Evolutionary conservation across 2,797 vertebrate genomes (phyloP), one percentile per base, ranked within the genome.

Genomic region (Poeciliopsis presidionis): DNA sequence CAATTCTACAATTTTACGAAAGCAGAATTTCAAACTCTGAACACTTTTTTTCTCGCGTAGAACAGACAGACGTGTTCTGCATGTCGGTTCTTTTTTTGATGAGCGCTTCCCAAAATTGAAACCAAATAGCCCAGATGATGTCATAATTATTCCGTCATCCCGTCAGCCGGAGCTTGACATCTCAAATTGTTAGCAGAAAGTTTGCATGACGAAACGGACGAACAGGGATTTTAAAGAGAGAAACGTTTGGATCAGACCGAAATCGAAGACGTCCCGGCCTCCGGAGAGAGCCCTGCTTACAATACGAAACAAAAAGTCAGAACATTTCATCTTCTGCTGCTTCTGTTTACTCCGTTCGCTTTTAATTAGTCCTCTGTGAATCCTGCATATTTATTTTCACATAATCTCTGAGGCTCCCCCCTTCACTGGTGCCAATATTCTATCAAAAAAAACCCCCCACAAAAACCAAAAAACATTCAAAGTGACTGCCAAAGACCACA

Each of bases 301-400:
- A 45, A 73, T 55, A 25, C 13, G 7, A 70, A 74, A 63, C 4
- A 5, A 61, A 3, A 78, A 51, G 36, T 71, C 73, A 9, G 28
- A 67, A n/a, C 43, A 25, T 30, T n/a, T 41, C 11, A 0, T 28
- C n/a, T 46, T 46, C 18, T 71, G 1, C 51, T 72, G 9, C 49
- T 81, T 76, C 74, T 43, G 22, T 74, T 84, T 63, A 63, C 2
- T 4, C 33, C 7, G n/a, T 55, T 25, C 8, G 2, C 61, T 63
- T 49, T 61, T 80, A 61, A 61, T 71, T 14, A 33, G 70, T 78
- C 53, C 71, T 72, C 33, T 57, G 1, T 49, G 46, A 79, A 63
- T 63, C 14, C 22, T 28, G n/a, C 25, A 20, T 57, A 39, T 75
- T 81, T 61, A 41, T 77, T 57, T 73, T 22, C 13, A 57, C 13